Percentiles rank a stretch among this genome's conserved stretches.
These are phyloP conservation scores for Ophiothrix spiculata DNA, from an alignment of 35 echinoderm and acorn worm species.

Conservation along the genomic window DNA sequence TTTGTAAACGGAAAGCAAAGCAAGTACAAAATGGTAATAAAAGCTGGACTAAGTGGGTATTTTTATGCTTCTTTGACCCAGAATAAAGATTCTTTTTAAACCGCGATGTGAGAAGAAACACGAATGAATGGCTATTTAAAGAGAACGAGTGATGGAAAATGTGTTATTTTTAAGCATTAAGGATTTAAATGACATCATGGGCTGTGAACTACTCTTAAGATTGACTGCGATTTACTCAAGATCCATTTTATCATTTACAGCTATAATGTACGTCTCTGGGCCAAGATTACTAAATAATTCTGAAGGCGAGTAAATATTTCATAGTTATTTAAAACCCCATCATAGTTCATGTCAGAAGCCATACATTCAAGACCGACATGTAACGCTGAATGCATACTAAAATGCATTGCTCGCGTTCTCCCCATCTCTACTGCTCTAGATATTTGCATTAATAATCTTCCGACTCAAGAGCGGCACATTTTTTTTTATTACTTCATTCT, in stretches of 20 bases:
- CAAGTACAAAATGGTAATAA: background rate
- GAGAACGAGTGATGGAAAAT: background rate
- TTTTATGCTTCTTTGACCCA: background rate
- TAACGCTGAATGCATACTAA: too few species aligned
- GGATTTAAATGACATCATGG: background rate
- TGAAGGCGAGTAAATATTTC: background rate
- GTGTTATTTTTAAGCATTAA: conserved; percentile 7
- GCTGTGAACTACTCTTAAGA: background rate
- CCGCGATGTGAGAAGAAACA: background rate
- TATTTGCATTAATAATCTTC: too few species aligned
- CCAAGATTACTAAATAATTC: background rate
- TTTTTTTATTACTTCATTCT: too few species aligned
- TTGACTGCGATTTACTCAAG: background rate
- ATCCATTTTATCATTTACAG: background rate
- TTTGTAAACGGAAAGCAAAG: background rate
- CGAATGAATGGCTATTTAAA: background rate
- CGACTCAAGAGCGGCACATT: too few species aligned
- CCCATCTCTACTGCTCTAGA: background rate
- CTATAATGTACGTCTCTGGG: background rate
- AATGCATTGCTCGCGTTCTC: background rate
- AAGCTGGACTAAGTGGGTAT: background rate
- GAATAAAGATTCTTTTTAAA: background rate
- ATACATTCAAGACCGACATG: too few species aligned
- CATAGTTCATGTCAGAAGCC: background rate
- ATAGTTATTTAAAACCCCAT: background rate